phyloP scores from a whole-genome alignment of 2,113 vertebrate species.

The Ictalurus furcatus region DNA sequence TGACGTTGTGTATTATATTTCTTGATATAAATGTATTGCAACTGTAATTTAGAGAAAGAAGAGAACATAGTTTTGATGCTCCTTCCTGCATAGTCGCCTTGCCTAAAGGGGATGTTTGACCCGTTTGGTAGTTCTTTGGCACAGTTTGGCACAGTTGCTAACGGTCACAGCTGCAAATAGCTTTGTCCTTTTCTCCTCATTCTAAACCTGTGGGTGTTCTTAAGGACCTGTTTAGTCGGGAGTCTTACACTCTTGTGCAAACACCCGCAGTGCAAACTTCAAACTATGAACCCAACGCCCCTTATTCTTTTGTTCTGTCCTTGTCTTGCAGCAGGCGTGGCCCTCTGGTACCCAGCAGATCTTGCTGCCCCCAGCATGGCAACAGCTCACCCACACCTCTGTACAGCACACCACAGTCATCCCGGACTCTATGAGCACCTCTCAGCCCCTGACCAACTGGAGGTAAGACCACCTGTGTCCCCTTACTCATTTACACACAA shows the following conservation, averaged over 20 bases:
- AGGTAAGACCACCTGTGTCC: constrained; percentile 76
- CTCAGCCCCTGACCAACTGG: constrained; percentile 93
- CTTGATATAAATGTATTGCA: neutral
- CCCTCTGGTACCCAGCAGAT: constrained; percentile 96
- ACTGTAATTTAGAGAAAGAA: neutral
- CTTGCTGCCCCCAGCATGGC: constrained; percentile 94
- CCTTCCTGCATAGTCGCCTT: neutral
- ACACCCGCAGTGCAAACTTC: constrained; percentile 1
- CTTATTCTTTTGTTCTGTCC: constrained; percentile 2
- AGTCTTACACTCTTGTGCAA: neutral
- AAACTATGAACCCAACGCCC: neutral
- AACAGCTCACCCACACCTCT: constrained; percentile 97
- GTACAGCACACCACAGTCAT: constrained; percentile 94
- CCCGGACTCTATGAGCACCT: constrained; percentile 89
- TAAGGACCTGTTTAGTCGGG: constrained; percentile 22
- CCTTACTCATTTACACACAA: neutral
- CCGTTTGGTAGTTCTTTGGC: constrained; percentile 46
- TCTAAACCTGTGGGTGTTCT: constrained; percentile 35
- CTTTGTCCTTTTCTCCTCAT: constrained; percentile 48
- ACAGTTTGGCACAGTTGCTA: constrained; percentile 48
- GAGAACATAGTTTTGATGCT: constrained; percentile 6
- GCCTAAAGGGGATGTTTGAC: constrained; percentile 43
- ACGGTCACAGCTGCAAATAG: constrained; percentile 52
- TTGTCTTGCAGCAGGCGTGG: constrained; percentile 87
- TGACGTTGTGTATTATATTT: constrained; percentile 1